Evolutionary conservation across 1,140 invertebrate genomes (phyloP).

Genomic region (Scaptomyza pallida): DNA sequence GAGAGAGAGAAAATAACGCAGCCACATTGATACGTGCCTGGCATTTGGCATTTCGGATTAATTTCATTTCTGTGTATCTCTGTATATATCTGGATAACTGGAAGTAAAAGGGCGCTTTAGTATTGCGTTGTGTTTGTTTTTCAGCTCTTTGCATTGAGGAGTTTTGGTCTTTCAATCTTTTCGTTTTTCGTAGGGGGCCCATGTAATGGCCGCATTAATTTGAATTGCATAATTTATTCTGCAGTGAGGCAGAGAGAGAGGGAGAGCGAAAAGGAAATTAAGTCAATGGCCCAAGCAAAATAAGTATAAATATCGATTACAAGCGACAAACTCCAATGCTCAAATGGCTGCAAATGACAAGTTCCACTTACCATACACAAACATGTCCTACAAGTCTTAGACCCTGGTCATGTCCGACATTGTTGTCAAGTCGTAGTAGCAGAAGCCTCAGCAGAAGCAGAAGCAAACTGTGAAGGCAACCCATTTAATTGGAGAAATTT

Average conservation of each 20-base stretch:
- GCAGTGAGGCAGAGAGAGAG: constrained; percentile 51
- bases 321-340: constrained; percentile 23
- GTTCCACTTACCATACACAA: constrained; percentile 7
- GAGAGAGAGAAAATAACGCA: constrained; percentile 53
- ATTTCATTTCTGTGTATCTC: constrained; percentile 66
- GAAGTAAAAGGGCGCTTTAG: constrained; percentile 4
- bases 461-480: constrained; percentile 47
- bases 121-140: constrained; percentile 25
- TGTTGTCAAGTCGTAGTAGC: constrained; percentile 1
- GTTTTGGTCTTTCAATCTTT: constrained; percentile 34
- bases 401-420: constrained; percentile 21
- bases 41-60: constrained; percentile 78
- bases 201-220: constrained; percentile 75
- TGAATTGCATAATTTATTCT: constrained; percentile 81
- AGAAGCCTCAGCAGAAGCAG: too few species aligned
- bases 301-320: constrained; percentile 79
- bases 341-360: constrained; percentile 48
- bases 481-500: constrained; percentile 80
- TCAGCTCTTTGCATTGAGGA: background rate
- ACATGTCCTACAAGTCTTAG: background rate
- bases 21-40: constrained; percentile 75
- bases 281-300: constrained; percentile 77
- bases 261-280: constrained; percentile 67
- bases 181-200: background rate
- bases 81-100: background rate